Evolutionary conservation across 2,888 invertebrate species (phyloP).

Genomic region (Hofmannophila pseudospretella): DNA sequence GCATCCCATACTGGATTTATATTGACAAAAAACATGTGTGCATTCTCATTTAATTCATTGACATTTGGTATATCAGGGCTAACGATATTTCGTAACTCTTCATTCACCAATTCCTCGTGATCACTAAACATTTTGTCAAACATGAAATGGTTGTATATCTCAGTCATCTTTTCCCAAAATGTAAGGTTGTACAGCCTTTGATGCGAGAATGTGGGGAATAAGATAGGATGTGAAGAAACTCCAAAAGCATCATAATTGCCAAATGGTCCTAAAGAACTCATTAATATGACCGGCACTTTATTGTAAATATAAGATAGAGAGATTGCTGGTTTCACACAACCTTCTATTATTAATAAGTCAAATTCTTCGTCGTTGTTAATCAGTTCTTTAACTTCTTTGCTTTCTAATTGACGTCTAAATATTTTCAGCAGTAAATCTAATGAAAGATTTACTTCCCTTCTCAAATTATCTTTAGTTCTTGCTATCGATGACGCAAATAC

Average conservation of each 20-base stretch:
- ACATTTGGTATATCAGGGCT: constrained; percentile 21
- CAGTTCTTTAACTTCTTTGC: constrained; percentile 22
- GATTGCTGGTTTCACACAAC: constrained; percentile 19
- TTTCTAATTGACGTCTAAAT: constrained; percentile 22
- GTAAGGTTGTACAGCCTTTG: constrained; percentile 25
- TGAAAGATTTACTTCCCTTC: too few species aligned
- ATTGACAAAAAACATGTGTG: constrained; percentile 54
- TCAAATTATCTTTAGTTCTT: too few species aligned
- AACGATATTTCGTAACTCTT: constrained; percentile 18
- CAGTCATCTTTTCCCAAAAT: constrained; percentile 24
- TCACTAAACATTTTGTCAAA: constrained; percentile 1
- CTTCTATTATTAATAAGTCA: constrained; percentile 35
- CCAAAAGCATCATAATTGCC: constrained; percentile 19
- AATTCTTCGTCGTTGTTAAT: constrained; percentile 23
- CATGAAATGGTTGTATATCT: constrained; percentile 15
- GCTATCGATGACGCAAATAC: too few species aligned
- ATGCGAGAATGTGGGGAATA: constrained; percentile 17
- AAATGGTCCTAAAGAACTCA: constrained; percentile 30
- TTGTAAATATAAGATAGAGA: constrained; percentile 25
- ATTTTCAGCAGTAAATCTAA: too few species aligned
- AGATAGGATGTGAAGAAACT: constrained; percentile 21
- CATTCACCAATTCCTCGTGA: constrained; percentile 12
- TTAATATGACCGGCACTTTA: constrained; percentile 30
- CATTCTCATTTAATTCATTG: constrained; percentile 25
- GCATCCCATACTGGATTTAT: constrained; percentile 43